Percentiles rank a stretch among this genome's conserved stretches.
Conservation (phyloP, 1,140 invertebrate species). For the Philopotamus ludificatus region DNA sequence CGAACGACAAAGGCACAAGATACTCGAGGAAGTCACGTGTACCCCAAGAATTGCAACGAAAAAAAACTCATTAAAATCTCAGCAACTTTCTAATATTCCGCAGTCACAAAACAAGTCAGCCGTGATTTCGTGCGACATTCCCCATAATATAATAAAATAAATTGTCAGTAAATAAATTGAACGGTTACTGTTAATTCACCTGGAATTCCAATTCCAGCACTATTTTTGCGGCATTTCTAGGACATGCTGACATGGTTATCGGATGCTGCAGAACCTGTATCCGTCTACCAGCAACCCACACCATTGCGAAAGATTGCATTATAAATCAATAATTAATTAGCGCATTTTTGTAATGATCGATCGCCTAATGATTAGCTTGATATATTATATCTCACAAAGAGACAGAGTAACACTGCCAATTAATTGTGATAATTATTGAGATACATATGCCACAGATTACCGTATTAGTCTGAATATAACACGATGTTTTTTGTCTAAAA, state of each 20-base stretch:
- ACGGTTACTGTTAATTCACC: slow-evolving; percentile 11
- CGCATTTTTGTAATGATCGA: too few species aligned
- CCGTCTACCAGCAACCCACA: background rate
- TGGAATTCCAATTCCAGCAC: slow-evolving; percentile 16
- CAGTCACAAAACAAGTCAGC: background rate
- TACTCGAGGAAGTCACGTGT: background rate
- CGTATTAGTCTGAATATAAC: too few species aligned
- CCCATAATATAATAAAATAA: background rate
- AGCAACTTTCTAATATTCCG: slow-evolving; percentile 1
- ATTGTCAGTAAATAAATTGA: background rate
- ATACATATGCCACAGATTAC: too few species aligned
- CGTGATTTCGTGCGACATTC: background rate
- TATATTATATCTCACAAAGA: too few species aligned
- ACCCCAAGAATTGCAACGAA: background rate
- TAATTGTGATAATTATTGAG: too few species aligned
- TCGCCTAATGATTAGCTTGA: too few species aligned
- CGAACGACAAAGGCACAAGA: too few species aligned
- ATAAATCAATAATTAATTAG: too few species aligned
- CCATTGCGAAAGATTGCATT: background rate
- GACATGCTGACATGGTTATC: slow-evolving; percentile 6
- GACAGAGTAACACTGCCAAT: too few species aligned
- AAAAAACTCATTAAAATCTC: background rate
- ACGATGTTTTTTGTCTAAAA: too few species aligned
- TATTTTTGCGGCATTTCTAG: slow-evolving; percentile 18
- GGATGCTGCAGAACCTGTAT: background rate